These are phyloP conservation scores for Philopotamus ludificatus DNA, from an alignment of 1,140 invertebrate genomes.

Conservation along the genomic window DNA sequence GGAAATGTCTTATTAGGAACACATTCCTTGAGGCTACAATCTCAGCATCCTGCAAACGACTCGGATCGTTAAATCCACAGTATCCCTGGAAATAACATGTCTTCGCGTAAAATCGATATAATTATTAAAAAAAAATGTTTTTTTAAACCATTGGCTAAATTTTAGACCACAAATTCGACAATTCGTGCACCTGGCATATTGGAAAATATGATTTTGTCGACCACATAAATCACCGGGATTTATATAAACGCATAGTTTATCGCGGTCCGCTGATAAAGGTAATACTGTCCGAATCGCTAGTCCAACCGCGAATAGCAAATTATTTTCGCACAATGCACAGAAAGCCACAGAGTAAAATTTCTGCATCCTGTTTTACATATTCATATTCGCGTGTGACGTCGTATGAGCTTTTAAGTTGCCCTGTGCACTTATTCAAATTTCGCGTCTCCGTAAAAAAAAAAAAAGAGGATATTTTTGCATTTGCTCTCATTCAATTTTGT, in stretches of 20 bases:
- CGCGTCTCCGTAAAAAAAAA: neutral
- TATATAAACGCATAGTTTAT: too few relatives aligned
- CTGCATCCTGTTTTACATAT: neutral
- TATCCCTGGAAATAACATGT: neutral
- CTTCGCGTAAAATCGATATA: neutral
- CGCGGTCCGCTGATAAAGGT: too few relatives aligned
- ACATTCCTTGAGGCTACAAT: slow-evolving; percentile 4
- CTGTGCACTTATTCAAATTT: neutral
- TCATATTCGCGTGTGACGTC: neutral
- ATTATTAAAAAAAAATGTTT: too few relatives aligned
- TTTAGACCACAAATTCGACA: too few relatives aligned
- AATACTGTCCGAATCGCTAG: too few relatives aligned
- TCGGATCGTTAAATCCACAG: slow-evolving; percentile 12
- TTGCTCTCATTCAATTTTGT: neutral
- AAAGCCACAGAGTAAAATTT: too few relatives aligned
- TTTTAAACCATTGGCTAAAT: too few relatives aligned
- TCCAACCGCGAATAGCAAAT: too few relatives aligned
- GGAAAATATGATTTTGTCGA: too few relatives aligned
- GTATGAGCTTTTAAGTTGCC: neutral
- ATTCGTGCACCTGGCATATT: too few relatives aligned
- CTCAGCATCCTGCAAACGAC: slow-evolving; percentile 1
- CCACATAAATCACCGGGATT: too few relatives aligned
- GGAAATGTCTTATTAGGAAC: slow-evolving; percentile 11
- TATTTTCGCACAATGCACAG: too few relatives aligned
- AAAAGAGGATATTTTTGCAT: neutral